Evolutionary conservation across 1,140 invertebrate species (phyloP), one percentile per base, ranked within the genome.

Genomic region (Chelonus insularis): DNA sequence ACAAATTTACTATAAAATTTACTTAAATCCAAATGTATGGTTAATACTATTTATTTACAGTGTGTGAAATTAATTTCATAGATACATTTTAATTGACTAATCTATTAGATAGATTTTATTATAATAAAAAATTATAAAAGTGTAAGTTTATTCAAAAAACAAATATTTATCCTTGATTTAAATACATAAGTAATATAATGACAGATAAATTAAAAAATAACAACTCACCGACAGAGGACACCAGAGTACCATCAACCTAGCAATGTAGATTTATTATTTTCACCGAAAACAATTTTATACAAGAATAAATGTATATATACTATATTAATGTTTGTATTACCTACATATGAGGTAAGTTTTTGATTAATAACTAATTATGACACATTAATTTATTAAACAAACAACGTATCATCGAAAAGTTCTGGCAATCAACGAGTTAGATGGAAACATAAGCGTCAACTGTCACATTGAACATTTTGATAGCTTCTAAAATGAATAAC

Each of bases 161-260:
- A 12, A 41, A 41, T n/a, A 2, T 12, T 1, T 41, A 41, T 41
- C 9, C 6, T 3, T 41, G 12, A 6, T 20, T 12, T 4, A 52
- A 36, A 20, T 18, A 21, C 11, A 23, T 8, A 16, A 36, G 25
- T 29, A 57, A 29, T 11, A 34, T 21, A 45, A 45, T 52, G 50
- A 36, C 50, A 52, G 39, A 57, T 43, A 8, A 57, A 57, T n/a
- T 34, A 41, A 45, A n/a, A n/a, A n/a, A n/a, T 54, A 41, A 52
- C 7, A 43, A 63, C 56, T 63, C 50, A 64, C 62, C 62, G 62
- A 59, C 54, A 55, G 52, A 64, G 51, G 57, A 45, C 51, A 64
- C 57, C 62, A 58, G 51, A 48, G 56, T 55, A 50, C 52, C 29
- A 51, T n/a, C n/a, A n/a, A n/a, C n/a, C n/a, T n/a, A n/a, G n/a